A percentile compares a stretch with the other conserved stretches of the same genome.
Conservation (phyloP, 2,113 vertebrate genomes). For the Haemorhous mexicanus region DNA sequence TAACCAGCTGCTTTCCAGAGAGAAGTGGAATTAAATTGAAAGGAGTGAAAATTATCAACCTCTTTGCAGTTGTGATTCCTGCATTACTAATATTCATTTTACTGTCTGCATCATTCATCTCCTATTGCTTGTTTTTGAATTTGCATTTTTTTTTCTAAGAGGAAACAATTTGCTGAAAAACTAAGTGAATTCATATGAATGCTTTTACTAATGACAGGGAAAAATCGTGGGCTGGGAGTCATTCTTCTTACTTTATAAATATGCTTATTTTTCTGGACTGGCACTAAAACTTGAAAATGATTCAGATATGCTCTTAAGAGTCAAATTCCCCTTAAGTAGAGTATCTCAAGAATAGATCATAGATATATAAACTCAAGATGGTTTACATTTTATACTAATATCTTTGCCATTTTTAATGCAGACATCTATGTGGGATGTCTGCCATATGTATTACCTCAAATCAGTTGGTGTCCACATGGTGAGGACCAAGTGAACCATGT, state of each 20-base stretch:
- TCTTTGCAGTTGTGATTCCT: neutral
- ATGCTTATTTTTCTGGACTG: neutral
- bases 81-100: neutral
- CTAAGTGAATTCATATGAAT: neutral
- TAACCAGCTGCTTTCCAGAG: neutral
- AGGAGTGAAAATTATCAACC: neutral
- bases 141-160: neutral
- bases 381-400: conserved; percentile 48
- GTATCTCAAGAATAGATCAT: neutral
- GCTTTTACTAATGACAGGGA: neutral
- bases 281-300: neutral
- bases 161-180: neutral
- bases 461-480: conserved; percentile 55
- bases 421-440: conserved; percentile 10
- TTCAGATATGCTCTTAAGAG: neutral
- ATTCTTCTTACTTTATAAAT: neutral
- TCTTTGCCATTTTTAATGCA: conserved; percentile 33
- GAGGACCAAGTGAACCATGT: neutral
- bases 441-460: conserved; percentile 29
- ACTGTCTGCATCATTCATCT: neutral
- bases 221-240: neutral
- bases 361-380: conserved; percentile 24
- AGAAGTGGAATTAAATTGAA: neutral
- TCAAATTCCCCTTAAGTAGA: neutral
- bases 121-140: neutral